Percentiles rank a stretch among this genome's conserved stretches.
These are phyloP conservation scores for Cheilosia grossa DNA, from an alignment of 2,888 invertebrate genomes.

Conservation along the genomic window DNA sequence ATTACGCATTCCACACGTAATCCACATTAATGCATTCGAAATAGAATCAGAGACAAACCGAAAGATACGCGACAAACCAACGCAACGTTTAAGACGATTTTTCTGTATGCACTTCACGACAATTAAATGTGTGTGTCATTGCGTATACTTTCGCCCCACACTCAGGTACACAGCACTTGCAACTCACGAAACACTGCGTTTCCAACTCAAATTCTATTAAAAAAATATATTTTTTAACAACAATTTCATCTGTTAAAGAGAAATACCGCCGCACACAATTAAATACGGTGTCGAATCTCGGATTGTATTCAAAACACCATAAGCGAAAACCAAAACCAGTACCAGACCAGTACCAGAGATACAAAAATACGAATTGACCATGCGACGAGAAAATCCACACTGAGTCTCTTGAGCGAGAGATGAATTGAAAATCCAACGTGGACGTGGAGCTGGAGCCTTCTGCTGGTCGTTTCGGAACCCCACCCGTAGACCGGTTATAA, in stretches of 20 bases:
- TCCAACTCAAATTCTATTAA: background rate
- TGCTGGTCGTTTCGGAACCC: slow-evolving; percentile 54
- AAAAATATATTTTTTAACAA: background rate
- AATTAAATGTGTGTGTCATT: slow-evolving; percentile 13
- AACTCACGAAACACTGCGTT: slow-evolving; percentile 30
- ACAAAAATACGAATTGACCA: background rate
- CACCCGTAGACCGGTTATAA: slow-evolving; percentile 74
- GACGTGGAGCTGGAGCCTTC: slow-evolving; percentile 36
- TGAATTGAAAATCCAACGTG: slow-evolving; percentile 59
- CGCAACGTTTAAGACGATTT: slow-evolving; percentile 16
- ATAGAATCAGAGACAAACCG: slow-evolving; percentile 31
- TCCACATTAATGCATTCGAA: slow-evolving; percentile 52
- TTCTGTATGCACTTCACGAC: background rate
- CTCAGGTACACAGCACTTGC: slow-evolving; percentile 31
- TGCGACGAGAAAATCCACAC: slow-evolving; percentile 37
- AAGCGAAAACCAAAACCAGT: slow-evolving; percentile 28
- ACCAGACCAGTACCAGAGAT: background rate
- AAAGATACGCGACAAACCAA: slow-evolving; percentile 22
- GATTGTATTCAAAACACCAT: slow-evolving; percentile 1
- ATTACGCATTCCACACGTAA: slow-evolving; percentile 56
- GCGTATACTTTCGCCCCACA: background rate
- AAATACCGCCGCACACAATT: slow-evolving; percentile 18
- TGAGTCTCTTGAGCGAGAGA: slow-evolving; percentile 10
- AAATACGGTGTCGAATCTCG: slow-evolving; percentile 4
- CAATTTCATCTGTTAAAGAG: background rate